Evolutionary conservation across 2,888 invertebrate species (phyloP).

Genomic region (Scaptomyza flava): DNA sequence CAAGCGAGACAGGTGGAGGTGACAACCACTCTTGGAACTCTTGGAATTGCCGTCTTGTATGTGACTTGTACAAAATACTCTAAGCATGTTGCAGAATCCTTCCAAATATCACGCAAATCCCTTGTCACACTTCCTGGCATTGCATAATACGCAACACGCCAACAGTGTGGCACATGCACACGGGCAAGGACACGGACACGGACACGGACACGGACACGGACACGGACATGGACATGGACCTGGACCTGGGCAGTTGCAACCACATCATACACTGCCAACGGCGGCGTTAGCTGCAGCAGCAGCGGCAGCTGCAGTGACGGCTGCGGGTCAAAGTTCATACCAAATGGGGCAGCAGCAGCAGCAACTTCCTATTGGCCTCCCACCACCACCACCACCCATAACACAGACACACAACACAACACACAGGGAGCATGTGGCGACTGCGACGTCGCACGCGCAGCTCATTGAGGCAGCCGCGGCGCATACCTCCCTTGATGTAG

Average conservation of each 20-base stretch:
- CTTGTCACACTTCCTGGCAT: conserved; percentile 84
- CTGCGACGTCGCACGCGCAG: conserved; percentile 78
- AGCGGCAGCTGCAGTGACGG: conserved; percentile 63
- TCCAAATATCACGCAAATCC: conserved; percentile 85
- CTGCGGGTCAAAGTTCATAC: conserved; percentile 75
- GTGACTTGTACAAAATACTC: conserved; percentile 51
- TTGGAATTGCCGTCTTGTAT: conserved; percentile 10
- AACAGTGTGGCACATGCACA: conserved; percentile 52
- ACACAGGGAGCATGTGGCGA: conserved; percentile 65
- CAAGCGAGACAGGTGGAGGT: conserved; percentile 34
- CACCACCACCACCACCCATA: conserved; percentile 47
- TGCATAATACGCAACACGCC: conserved; percentile 82
- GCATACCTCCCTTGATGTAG: conserved; percentile 84
- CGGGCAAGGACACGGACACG: conserved; percentile 47
- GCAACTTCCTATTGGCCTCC: conserved; percentile 60
- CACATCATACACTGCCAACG: conserved; percentile 73
- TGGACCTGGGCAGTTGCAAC: conserved; percentile 67
- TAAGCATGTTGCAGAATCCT: conserved; percentile 84
- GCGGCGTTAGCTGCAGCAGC: conserved; percentile 76
- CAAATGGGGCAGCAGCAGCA: conserved; percentile 73
- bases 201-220: conserved; percentile 32
- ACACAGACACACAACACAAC: conserved; percentile 48
- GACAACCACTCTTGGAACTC: conserved; percentile 14
- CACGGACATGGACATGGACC: conserved; percentile 61
- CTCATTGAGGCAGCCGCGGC: conserved; percentile 79